Percentiles rank a stretch among this genome's conserved stretches.
Evolutionary conservation across 2,797 vertebrate genomes (phyloP).

Genomic region (Nyctibius grandis): DNA sequence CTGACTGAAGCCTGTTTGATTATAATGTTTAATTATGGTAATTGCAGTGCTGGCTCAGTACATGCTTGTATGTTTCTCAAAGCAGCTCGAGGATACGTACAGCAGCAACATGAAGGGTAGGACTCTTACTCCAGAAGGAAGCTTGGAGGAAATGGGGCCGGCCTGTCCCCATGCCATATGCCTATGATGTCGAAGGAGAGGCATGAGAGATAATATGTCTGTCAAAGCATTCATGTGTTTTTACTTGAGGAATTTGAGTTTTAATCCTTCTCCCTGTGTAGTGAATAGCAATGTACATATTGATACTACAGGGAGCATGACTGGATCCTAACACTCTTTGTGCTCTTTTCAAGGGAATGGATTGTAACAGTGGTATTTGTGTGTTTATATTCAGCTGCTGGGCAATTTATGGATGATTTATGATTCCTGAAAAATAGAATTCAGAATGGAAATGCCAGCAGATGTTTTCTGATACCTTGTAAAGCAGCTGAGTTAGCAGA

Average conservation of each 20-base stretch:
- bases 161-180: not conserved
- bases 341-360: not conserved
- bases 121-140: not conserved
- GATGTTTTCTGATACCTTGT: not conserved
- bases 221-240: not conserved
- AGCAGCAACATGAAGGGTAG: not conserved
- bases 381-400: not conserved
- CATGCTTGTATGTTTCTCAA: not conserved
- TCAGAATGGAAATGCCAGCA: not conserved
- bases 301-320: not conserved
- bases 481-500: not conserved
- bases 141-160: not conserved
- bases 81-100: not conserved
- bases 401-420: not conserved
- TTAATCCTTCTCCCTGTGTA: not conserved
- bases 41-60: not conserved
- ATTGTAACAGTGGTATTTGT: not conserved
- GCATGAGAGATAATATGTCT: not conserved
- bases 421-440: not conserved
- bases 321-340: not conserved
- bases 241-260: not conserved
- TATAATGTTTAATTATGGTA: slow-evolving; percentile 18
- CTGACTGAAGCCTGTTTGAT: not conserved
- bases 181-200: not conserved
- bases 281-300: not conserved